phyloP scores from a whole-genome alignment of 2,797 vertebrate genomes.

The Sebastes trivittatus region DNA sequence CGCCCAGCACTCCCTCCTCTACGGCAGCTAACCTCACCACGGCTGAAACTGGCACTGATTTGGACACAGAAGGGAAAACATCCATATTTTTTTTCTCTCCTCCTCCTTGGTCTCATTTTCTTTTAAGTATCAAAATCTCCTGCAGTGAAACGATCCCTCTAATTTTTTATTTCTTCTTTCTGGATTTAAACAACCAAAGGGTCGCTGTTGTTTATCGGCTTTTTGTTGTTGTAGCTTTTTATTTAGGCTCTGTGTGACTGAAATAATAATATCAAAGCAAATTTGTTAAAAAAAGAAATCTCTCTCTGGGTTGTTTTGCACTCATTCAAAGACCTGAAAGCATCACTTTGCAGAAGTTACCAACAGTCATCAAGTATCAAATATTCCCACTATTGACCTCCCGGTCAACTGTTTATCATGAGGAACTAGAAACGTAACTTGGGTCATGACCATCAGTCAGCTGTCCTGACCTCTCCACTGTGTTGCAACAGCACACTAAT shows the following conservation, averaged over 20 bases:
- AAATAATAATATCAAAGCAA: constrained; percentile 9
- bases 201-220: background rate
- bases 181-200: constrained; percentile 14
- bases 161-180: background rate
- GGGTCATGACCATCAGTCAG: constrained; percentile 20
- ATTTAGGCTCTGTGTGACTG: background rate
- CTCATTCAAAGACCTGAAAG: constrained; percentile 58
- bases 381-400: background rate
- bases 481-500: background rate
- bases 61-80: constrained; percentile 50
- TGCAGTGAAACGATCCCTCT: background rate
- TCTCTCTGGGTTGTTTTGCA: constrained; percentile 42
- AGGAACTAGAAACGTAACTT: background rate
- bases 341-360: background rate
- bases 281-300: background rate
- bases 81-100: constrained; percentile 3
- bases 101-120: background rate
- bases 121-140: constrained; percentile 1
- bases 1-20: constrained; percentile 60
- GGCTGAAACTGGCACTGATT: constrained; percentile 62
- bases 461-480: constrained; percentile 25
- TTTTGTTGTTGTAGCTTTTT: background rate
- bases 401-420: background rate
- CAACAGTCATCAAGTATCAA: background rate
- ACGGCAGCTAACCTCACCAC: constrained; percentile 79